phyloP scores from a whole-genome alignment of 1,140 invertebrate genomes.

The Lucilia sericata region DNA sequence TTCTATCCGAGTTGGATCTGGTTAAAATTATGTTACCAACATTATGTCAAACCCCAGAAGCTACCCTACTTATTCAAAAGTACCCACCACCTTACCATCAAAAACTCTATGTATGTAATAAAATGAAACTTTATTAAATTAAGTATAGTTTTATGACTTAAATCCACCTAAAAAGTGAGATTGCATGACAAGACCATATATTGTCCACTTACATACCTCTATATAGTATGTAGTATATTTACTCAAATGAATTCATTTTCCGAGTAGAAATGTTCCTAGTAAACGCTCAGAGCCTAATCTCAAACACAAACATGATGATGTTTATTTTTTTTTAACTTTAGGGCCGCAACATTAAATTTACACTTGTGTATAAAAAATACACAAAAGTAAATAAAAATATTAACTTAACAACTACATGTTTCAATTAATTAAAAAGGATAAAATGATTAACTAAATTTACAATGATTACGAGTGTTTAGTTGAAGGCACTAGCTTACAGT shows the following conservation, averaged over 20 bases:
- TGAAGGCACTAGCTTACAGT: not conserved
- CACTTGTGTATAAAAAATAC: not conserved
- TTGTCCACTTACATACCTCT: not conserved
- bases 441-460: constrained; percentile 37
- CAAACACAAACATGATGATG: constrained; percentile 7
- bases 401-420: constrained; percentile 33
- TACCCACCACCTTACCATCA: not conserved
- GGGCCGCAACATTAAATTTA: constrained; percentile 25
- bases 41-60: too few species aligned
- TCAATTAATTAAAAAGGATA: constrained; percentile 44
- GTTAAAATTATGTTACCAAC: too few species aligned
- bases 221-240: not conserved
- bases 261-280: not conserved
- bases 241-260: not conserved
- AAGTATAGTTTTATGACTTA: constrained; percentile 34
- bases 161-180: not conserved
- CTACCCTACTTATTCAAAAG: too few species aligned
- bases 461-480: not conserved
- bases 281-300: not conserved
- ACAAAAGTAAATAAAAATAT: not conserved
- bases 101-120: not conserved
- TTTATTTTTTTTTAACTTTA: not conserved
- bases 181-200: not conserved
- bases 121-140: constrained; percentile 29
- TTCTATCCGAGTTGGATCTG: too few species aligned